Evolutionary conservation across 2,113 vertebrate genomes (phyloP).

Genomic region (Neolamprologus brichardi): DNA sequence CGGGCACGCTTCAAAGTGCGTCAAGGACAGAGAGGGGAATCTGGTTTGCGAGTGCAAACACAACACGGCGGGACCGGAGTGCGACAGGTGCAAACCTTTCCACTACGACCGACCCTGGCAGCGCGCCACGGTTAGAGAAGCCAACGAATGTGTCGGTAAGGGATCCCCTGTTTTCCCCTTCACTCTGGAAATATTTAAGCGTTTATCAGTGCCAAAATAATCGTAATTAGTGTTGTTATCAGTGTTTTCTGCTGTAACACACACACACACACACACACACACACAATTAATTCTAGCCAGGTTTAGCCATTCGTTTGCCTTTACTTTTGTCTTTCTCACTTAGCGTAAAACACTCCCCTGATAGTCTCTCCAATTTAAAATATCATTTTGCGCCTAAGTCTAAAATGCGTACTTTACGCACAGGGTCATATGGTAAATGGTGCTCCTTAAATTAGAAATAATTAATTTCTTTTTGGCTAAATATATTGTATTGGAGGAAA

Average conservation of each 20-base stretch:
- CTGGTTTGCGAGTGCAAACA: conserved; percentile 98
- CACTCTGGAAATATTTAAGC: background rate
- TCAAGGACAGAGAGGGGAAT: conserved; percentile 89
- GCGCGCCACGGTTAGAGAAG: conserved; percentile 91
- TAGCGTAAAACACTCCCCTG: background rate
- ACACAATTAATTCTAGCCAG: background rate
- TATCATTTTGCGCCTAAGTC: background rate
- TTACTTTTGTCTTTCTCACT: background rate
- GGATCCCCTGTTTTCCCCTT: background rate
- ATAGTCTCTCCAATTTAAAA: background rate
- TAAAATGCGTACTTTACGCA: background rate
- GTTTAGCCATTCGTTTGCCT: background rate
- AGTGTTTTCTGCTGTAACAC: background rate
- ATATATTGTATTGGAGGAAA: background rate
- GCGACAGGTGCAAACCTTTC: conserved; percentile 97
- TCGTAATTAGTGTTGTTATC: background rate
- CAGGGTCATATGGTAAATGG: background rate
- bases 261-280: background rate
- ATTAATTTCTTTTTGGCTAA: background rate
- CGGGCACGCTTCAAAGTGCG: conserved; percentile 94
- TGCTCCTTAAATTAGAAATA: background rate
- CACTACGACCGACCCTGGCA: conserved; percentile 99
- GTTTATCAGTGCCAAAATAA: background rate
- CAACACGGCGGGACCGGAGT: conserved; percentile 95
- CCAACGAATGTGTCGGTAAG: conserved; percentile 99